Percentiles rank a stretch among this genome's conserved stretches.
phyloP scores from a whole-genome alignment of 35 echinoderm and acorn worm species.

The Apostichopus californicus region DNA sequence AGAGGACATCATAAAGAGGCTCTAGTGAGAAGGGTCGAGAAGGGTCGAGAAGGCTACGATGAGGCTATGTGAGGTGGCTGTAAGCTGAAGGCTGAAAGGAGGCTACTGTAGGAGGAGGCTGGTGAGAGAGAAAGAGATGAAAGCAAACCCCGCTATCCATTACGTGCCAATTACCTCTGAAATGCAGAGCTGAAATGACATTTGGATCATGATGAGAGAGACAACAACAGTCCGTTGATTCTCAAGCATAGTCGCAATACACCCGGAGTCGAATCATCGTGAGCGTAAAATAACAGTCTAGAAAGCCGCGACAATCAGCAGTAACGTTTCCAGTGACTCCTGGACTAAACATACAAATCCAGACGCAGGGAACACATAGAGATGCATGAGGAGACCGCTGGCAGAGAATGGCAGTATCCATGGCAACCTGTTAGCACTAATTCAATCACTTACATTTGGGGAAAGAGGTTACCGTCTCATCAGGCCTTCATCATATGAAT shows the following conservation, averaged over 20 bases:
- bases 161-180: background rate
- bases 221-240: background rate
- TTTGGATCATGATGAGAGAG: background rate
- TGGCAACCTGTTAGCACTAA: constrained; percentile 36
- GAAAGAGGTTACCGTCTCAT: constrained; percentile 5
- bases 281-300: too few relatives aligned
- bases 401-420: constrained; percentile 16
- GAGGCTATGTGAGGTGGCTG: too few relatives aligned
- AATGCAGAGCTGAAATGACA: background rate
- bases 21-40: too few relatives aligned
- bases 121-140: too few relatives aligned
- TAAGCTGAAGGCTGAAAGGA: too few relatives aligned
- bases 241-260: background rate
- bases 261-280: too few relatives aligned
- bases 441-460: constrained; percentile 19
- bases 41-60: too few relatives aligned
- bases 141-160: too few relatives aligned
- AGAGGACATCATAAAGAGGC: too few relatives aligned
- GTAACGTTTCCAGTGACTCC: background rate
- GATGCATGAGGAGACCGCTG: background rate
- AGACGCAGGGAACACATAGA: background rate
- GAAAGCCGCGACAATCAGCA: too few relatives aligned
- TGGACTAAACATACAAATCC: background rate
- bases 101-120: background rate
- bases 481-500: background rate